phyloP scores from a whole-genome alignment of 2,113 vertebrate species.

The Rynchops niger region DNA sequence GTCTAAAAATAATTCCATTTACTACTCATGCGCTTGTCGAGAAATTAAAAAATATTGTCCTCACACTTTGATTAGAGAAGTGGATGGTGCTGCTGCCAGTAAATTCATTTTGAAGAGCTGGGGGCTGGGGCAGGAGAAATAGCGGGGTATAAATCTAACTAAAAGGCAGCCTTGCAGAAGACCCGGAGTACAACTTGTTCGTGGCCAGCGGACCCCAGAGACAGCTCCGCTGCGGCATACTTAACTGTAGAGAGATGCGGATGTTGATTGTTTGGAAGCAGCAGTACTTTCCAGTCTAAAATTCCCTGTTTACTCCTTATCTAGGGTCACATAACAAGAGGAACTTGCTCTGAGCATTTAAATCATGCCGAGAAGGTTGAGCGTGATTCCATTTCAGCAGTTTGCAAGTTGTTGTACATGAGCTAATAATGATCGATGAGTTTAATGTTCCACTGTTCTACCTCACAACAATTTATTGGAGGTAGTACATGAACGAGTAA shows the following conservation, averaged over 20 bases:
- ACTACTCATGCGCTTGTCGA: not conserved
- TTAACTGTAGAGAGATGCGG: not conserved
- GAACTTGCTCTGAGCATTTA: not conserved
- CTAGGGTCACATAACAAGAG: not conserved
- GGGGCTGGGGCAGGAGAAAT: not conserved
- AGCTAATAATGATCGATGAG: conserved; percentile 22
- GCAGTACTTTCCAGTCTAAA: not conserved
- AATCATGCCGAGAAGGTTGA: not conserved
- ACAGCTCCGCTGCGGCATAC: not conserved
- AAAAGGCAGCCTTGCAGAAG: not conserved
- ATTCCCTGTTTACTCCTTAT: not conserved
- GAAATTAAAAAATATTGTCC: not conserved
- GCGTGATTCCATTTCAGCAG: not conserved
- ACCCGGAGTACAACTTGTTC: not conserved
- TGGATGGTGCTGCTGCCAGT: not conserved
- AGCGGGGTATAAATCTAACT: not conserved
- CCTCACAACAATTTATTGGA: not conserved
- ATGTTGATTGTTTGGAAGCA: not conserved
- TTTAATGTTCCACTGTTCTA: not conserved
- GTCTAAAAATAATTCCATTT: not conserved
- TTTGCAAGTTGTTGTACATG: not conserved
- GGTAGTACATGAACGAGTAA: not conserved
- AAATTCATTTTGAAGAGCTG: not conserved
- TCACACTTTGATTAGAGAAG: not conserved
- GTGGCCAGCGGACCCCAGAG: not conserved